These are phyloP conservation scores for Leptinotarsa undecemlineata DNA, from an alignment of 1,140 invertebrate species.

Conservation along the genomic window DNA sequence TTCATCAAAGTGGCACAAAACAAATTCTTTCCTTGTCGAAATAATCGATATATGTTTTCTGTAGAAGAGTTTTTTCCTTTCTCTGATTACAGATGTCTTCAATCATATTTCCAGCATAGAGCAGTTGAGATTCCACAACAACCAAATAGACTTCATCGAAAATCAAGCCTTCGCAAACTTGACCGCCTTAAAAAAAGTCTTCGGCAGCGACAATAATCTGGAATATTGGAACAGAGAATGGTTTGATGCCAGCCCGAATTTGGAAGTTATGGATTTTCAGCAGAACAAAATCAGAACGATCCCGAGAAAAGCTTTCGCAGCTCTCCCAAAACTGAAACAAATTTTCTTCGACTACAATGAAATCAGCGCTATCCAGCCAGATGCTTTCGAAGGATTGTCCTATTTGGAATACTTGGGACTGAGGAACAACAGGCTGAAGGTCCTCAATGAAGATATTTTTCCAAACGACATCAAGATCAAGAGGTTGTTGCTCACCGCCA, in stretches of 20 bases:
- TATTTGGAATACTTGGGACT: conserved; percentile 35
- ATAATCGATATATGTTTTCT: no score
- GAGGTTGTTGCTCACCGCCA: conserved; percentile 31
- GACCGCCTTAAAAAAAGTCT: conserved; percentile 23
- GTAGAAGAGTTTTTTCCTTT: no score
- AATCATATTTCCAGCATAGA: not conserved
- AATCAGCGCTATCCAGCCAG: conserved; percentile 29
- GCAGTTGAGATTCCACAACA: conserved; percentile 31
- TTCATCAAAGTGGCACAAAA: no score
- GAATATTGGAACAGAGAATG: conserved; percentile 38
- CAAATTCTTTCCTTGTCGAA: no score
- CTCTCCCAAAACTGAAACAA: conserved; percentile 27
- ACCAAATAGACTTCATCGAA: conserved; percentile 32
- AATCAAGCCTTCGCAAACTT: conserved; percentile 34
- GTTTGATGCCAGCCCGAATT: conserved; percentile 32
- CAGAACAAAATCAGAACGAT: conserved; percentile 34
- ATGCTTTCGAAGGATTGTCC: conserved; percentile 30
- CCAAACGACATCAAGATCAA: conserved; percentile 32
- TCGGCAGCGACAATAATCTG: conserved; percentile 28
- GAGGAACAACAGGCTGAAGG: conserved; percentile 33
- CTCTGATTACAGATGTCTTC: conserved; percentile 6
- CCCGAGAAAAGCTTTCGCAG: conserved; percentile 32
- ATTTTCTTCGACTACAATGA: conserved; percentile 34
- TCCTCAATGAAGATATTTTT: conserved; percentile 31
- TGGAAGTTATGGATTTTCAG: conserved; percentile 36